Evolutionary conservation across 53 echinoderm and acorn worm genomes (phyloP), one percentile per base, ranked within the genome.

Genomic region (Stichopus horrens): DNA sequence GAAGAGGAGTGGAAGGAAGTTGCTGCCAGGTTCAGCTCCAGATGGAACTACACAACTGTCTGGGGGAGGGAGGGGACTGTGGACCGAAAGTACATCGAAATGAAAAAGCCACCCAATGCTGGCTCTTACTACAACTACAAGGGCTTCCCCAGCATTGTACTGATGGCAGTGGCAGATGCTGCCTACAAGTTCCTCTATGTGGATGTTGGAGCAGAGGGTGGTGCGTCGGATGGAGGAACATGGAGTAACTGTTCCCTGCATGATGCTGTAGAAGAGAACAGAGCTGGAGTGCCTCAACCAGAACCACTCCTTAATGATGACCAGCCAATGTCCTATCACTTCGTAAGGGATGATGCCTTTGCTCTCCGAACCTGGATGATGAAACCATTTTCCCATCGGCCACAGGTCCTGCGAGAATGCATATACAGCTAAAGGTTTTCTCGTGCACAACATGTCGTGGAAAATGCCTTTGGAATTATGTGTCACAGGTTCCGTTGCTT

Each of bases 221-320:
- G n/a, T n/a, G n/a, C 76, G 21, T 88, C 88, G 60, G 90, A 90
- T 83, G 81, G 83, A 90, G 86, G 90, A 90, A 85, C 90, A 90
- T 85, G 86, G 90, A n/a, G n/a, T n/a, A n/a, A n/a, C n/a, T n/a
- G n/a, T n/a, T n/a, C n/a, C n/a, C n/a, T n/a, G n/a, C n/a, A n/a
- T n/a, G n/a, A n/a, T n/a, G n/a, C n/a, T n/a, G n/a, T n/a, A n/a
- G n/a, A n/a, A n/a, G n/a, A n/a, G 85, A 74, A 55, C 75, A 85
- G 58, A 84, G 84, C 55, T 86, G 75, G 51, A n/a, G n/a, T n/a
- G n/a, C n/a, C n/a, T n/a, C n/a, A n/a, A n/a, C n/a, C n/a, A n/a
- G n/a, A n/a, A n/a, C 86, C 90, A 7, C 37, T 86, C 59, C 90
- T 86, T 20, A 22, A 90, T 53, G 90, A 90, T 86, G 90, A 90